Conservation (phyloP, 2,113 vertebrate species). For the Athene cunicularia region DNA sequence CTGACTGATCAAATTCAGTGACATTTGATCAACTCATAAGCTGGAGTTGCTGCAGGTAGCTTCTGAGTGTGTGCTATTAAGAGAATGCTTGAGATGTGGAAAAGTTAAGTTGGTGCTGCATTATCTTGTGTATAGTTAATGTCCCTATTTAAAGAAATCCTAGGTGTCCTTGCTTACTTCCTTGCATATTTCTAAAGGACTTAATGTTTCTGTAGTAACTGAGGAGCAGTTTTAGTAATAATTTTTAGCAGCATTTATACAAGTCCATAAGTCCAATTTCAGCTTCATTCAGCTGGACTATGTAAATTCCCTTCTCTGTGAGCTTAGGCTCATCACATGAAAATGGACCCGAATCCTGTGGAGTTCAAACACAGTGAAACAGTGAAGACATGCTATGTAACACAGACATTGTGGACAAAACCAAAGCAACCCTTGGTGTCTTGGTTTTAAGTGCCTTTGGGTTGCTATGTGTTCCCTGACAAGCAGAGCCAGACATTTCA, state of each 20-base stretch:
- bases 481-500: not conserved
- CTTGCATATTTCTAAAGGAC: not conserved
- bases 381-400: not conserved
- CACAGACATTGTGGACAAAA: not conserved
- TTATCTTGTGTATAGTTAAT: not conserved
- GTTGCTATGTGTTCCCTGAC: not conserved
- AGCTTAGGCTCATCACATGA: not conserved
- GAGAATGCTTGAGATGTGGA: not conserved
- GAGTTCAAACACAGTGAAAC: not conserved
- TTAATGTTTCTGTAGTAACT: not conserved
- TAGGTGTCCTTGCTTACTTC: not conserved
- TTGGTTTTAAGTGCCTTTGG: not conserved
- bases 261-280: not conserved
- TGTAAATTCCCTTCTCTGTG: not conserved
- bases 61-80: not conserved
- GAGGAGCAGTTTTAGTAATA: not conserved
- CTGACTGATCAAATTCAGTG: not conserved
- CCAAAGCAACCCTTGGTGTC: accelerated
- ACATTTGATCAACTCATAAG: not conserved
- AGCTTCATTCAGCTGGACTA: not conserved
- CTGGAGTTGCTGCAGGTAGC: not conserved
- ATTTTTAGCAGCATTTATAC: not conserved
- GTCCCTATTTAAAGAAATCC: not conserved
- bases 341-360: not conserved
- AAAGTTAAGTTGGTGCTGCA: not conserved